Conservation (phyloP, 2,797 vertebrate genomes). For the Lacerta bilineata region DNA sequence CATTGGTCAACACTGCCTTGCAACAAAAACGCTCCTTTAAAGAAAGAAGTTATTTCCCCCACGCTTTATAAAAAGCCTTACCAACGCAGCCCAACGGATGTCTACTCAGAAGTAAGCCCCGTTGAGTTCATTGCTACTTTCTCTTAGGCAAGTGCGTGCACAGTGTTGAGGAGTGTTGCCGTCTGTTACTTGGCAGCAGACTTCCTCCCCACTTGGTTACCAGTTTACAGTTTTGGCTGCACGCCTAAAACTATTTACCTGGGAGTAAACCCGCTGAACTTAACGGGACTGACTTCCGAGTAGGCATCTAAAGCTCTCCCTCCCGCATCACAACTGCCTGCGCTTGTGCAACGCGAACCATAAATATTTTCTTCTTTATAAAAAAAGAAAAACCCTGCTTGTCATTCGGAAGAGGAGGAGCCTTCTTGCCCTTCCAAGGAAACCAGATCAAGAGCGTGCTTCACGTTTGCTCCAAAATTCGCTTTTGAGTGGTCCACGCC, state of each 20-base stretch:
- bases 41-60: no score
- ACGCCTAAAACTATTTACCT: not conserved
- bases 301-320: not conserved
- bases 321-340: not conserved
- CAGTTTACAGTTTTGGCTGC: not conserved
- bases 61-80: no score
- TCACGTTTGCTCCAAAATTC: not conserved
- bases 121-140: not conserved
- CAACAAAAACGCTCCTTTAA: no score
- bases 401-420: not conserved
- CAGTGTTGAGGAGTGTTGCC: no score
- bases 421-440: not conserved
- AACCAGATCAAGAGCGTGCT: not conserved
- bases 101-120: not conserved
- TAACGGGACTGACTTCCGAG: not conserved
- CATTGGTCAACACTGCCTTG: no score
- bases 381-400: not conserved
- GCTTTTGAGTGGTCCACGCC: not conserved
- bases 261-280: not conserved
- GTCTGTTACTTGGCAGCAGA: no score
- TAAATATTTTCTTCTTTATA: not conserved
- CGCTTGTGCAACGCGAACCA: conserved; percentile 7
- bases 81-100: no score
- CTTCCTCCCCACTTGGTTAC: not conserved
- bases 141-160: not conserved